A percentile compares a stretch with the other conserved stretches of the same genome.
Evolutionary conservation across 1,140 invertebrate species (phyloP).

Genomic region (Leptinotarsa defecta): DNA sequence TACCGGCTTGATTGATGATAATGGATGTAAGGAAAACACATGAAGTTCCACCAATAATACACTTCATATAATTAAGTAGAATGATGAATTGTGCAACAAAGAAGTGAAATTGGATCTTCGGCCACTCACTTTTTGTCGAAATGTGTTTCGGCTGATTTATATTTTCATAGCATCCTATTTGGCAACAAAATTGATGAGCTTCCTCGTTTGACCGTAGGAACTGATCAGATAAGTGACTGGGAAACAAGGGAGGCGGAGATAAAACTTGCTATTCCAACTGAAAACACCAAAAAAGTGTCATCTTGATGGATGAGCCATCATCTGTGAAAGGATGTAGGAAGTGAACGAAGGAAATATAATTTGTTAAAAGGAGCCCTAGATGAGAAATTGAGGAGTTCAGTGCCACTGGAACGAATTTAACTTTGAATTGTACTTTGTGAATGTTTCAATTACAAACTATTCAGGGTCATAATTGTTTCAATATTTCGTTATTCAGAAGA

Average conservation of each 20-base stretch:
- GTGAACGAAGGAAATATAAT: background rate
- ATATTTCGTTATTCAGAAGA: no score
- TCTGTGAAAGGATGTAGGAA: background rate
- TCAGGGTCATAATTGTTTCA: no score
- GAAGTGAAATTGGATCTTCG: background rate
- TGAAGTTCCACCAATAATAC: no score
- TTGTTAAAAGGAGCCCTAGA: background rate
- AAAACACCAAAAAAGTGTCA: background rate
- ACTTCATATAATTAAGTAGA: background rate
- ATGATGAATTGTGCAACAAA: background rate
- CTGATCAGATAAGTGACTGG: conserved; percentile 7
- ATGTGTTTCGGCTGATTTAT: conserved; percentile 3
- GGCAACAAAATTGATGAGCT: background rate
- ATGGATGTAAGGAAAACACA: no score
- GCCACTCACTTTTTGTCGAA: background rate
- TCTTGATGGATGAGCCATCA: background rate
- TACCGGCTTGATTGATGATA: no score
- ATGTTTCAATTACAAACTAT: no score
- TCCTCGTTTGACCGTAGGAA: background rate
- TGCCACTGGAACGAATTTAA: no score
- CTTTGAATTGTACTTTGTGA: no score
- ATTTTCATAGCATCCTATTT: background rate
- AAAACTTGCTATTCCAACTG: background rate
- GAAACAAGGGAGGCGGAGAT: background rate
- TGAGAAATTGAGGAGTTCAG: background rate